Evolutionary conservation across 2,888 invertebrate genomes (phyloP).

Genomic region (Mythimna albipuncta): DNA sequence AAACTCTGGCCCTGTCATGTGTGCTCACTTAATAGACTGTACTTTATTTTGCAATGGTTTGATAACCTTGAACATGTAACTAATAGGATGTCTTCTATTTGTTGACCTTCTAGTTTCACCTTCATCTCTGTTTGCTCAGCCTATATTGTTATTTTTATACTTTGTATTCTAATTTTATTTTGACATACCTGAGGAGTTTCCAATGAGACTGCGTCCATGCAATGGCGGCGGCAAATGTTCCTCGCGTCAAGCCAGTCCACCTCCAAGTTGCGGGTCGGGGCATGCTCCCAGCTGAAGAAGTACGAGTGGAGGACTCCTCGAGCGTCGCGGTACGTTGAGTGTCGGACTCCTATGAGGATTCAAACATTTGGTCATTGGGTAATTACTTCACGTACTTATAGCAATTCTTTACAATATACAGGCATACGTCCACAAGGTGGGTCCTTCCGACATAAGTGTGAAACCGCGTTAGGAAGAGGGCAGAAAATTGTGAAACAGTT

Average conservation of each 20-base stretch:
- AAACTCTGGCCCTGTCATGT: slow-evolving; percentile 43
- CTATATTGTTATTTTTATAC: not conserved
- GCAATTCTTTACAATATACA: not conserved
- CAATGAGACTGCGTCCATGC: slow-evolving; percentile 97
- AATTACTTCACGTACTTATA: not conserved
- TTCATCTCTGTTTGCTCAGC: slow-evolving; percentile 10
- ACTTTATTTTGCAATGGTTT: slow-evolving; percentile 31
- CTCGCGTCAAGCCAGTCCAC: slow-evolving; percentile 98
- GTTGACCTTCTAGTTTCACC: slow-evolving; percentile 40
- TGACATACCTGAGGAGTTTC: slow-evolving; percentile 94
- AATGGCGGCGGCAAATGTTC: slow-evolving; percentile 97
- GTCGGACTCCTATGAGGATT: slow-evolving; percentile 93
- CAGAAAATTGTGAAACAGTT: slow-evolving; percentile 53
- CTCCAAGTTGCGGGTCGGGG: slow-evolving; percentile 95
- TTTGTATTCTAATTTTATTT: not conserved
- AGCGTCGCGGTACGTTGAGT: slow-evolving; percentile 96
- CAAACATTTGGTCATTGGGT: slow-evolving; percentile 18
- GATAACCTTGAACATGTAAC: slow-evolving; percentile 35
- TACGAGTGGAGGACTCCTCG: slow-evolving; percentile 97
- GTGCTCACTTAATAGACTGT: slow-evolving; percentile 16
- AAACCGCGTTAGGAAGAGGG: slow-evolving; percentile 12
- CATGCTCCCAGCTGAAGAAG: slow-evolving; percentile 98
- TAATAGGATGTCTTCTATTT: slow-evolving; percentile 36
- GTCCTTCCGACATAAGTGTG: not conserved
- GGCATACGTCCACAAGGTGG: not conserved